Percentiles rank a stretch among this genome's conserved stretches.
These are phyloP conservation scores for Dasypus novemcinctus DNA, from an alignment of 2,113 vertebrate genomes.

Conservation along the genomic window DNA sequence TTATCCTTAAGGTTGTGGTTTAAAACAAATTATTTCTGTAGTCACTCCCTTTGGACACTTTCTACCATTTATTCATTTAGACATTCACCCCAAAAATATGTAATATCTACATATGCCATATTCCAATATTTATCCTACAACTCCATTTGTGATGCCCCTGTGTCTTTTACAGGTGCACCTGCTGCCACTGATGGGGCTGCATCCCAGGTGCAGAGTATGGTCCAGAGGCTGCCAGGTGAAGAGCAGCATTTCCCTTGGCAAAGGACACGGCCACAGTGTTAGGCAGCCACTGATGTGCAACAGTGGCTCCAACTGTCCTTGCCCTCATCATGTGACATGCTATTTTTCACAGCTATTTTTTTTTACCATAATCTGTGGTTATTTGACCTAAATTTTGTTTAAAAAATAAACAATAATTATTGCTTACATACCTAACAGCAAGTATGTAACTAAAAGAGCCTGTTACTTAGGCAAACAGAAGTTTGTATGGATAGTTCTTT, in stretches of 20 bases:
- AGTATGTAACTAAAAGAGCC: neutral
- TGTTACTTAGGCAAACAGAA: neutral
- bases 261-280: neutral
- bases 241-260: fast-evolving
- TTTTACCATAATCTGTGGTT: neutral
- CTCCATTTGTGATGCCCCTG: neutral
- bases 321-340: neutral
- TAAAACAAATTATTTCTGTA: neutral
- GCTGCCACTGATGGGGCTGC: neutral
- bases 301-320: neutral
- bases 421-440: neutral
- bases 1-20: neutral
- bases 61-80: constrained; percentile 1
- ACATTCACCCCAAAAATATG: neutral
- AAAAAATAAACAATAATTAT: neutral
- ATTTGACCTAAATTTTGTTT: neutral
- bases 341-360: neutral
- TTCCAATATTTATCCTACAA: neutral
- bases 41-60: neutral
- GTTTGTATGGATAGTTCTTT: neutral
- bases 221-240: neutral
- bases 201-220: neutral
- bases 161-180: neutral
- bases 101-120: neutral
- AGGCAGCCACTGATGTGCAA: neutral